These are phyloP conservation scores for Hypolimnas misippus DNA, from an alignment of 2,888 invertebrate species.

Conservation along the genomic window DNA sequence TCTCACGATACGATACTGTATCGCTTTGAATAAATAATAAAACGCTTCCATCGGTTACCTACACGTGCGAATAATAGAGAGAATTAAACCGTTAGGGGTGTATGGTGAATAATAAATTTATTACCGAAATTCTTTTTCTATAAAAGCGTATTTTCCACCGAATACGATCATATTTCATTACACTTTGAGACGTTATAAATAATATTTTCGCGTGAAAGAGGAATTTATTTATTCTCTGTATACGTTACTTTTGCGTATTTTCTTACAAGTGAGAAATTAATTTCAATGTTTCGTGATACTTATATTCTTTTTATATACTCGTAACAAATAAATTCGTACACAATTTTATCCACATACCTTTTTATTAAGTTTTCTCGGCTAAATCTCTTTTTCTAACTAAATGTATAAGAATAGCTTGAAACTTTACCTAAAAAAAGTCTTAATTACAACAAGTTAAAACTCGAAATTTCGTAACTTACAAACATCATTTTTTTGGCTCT, in stretches of 20 bases:
- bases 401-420: too few relatives aligned
- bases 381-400: too few relatives aligned
- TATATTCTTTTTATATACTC: not conserved
- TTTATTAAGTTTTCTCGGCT: too few relatives aligned
- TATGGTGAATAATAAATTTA: slow-evolving; percentile 36
- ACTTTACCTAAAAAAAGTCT: too few relatives aligned
- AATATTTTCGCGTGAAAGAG: slow-evolving; percentile 23
- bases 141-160: slow-evolving; percentile 32
- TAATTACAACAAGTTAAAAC: too few relatives aligned
- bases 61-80: slow-evolving; percentile 35
- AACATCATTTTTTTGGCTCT: too few relatives aligned
- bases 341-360: not conserved
- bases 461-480: too few relatives aligned
- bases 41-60: slow-evolving; percentile 31
- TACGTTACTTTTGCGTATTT: slow-evolving; percentile 10
- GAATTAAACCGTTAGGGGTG: slow-evolving; percentile 33
- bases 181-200: slow-evolving; percentile 32
- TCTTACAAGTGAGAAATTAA: not conserved
- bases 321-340: too few relatives aligned
- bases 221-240: slow-evolving; percentile 19
- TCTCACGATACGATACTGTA: slow-evolving; percentile 36
- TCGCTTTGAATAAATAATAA: slow-evolving; percentile 46
- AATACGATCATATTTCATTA: slow-evolving; percentile 37
- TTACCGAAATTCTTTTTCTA: slow-evolving; percentile 29
- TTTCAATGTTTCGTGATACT: not conserved